Conservation (phyloP, 2,797 vertebrate species). For the Cygnus olor region DNA sequence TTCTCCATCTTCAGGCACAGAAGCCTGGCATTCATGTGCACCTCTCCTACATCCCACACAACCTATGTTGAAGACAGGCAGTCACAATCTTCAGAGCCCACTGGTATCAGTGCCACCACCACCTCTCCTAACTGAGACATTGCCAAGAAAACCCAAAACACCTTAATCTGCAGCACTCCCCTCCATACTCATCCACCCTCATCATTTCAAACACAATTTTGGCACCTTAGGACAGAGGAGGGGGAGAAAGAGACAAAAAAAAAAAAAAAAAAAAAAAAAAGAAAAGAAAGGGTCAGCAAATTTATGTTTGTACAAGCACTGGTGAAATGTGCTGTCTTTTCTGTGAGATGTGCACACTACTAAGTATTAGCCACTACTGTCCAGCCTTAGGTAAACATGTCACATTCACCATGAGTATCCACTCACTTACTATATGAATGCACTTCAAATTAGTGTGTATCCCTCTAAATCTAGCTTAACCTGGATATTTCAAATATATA, state of each 20-base stretch:
- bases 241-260: fast-evolving
- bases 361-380: background rate
- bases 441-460: background rate
- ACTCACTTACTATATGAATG: background rate
- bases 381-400: background rate
- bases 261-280: background rate
- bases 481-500: background rate
- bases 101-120: fast-evolving
- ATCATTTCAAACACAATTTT: background rate
- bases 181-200: background rate
- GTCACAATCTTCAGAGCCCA: background rate
- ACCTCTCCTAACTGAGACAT: background rate
- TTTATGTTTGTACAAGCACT: background rate
- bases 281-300: background rate
- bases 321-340: background rate
- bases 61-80: background rate
- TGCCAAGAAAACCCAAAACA: background rate
- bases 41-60: fast-evolving
- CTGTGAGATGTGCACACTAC: background rate
- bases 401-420: background rate
- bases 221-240: background rate
- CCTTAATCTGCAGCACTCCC: background rate
- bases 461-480: background rate
- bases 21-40: background rate
- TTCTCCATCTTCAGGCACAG: background rate